phyloP scores from a whole-genome alignment of 2,888 invertebrate genomes.

The Acronicta aceris region DNA sequence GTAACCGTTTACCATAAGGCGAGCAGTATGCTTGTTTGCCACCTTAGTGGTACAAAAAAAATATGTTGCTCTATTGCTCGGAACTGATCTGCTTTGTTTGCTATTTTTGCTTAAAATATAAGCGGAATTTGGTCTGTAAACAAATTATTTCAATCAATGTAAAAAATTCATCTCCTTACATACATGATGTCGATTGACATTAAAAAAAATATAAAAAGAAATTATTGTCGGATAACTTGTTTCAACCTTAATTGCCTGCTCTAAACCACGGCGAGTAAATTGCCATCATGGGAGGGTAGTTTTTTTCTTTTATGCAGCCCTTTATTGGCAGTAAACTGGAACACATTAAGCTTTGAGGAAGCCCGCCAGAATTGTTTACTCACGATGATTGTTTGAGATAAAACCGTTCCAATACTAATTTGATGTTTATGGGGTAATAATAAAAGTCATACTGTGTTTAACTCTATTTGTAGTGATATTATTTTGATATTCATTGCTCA shows the following conservation, averaged over 20 bases:
- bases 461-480: conserved; percentile 2
- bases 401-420: conserved; percentile 34
- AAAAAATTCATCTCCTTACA: too few species aligned
- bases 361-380: conserved; percentile 34
- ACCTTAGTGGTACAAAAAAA: too few species aligned
- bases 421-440: conserved; percentile 26
- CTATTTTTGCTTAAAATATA: too few species aligned
- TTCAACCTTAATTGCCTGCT: conserved; percentile 46
- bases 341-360: conserved; percentile 32
- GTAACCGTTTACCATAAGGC: too few species aligned
- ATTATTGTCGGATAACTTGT: conserved; percentile 38
- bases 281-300: conserved; percentile 43
- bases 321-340: conserved; percentile 45
- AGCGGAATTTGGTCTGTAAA: too few species aligned
- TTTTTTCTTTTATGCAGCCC: conserved; percentile 46
- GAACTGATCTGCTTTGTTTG: too few species aligned
- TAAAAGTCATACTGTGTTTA: conserved; percentile 4
- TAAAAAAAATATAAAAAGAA: too few species aligned
- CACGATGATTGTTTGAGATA: conserved; percentile 27
- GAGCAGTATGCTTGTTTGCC: too few species aligned
- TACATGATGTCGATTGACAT: too few species aligned
- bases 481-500: too few species aligned
- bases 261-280: conserved; percentile 47
- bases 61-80: too few species aligned
- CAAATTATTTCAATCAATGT: too few species aligned